Evolutionary conservation across 35 echinoderm and acorn worm species (phyloP).

Genomic region (Patiria miniata): DNA sequence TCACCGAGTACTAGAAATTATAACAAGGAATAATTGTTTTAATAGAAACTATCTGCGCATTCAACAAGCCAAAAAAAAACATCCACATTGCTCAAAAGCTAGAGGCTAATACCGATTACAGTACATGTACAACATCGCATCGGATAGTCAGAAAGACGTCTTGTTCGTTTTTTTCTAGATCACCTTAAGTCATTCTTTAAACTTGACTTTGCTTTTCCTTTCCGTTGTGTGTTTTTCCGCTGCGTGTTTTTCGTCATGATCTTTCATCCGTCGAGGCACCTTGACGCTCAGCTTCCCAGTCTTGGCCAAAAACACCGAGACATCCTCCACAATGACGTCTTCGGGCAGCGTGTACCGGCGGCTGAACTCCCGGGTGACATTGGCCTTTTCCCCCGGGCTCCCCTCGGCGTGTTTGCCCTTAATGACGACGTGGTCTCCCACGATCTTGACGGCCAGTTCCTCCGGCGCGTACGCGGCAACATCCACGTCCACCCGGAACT

Average conservation of each 20-base stretch:
- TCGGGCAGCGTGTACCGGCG: constrained; percentile 14
- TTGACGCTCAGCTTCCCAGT: neutral
- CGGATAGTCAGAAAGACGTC: no score
- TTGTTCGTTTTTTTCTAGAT: no score
- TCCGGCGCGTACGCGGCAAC: neutral
- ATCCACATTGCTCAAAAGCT: no score
- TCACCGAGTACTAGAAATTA: no score
- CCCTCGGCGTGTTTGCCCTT: constrained; percentile 6
- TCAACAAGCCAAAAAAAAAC: no score
- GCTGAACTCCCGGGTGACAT: neutral
- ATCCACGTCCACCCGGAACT: neutral
- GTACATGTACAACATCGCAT: no score
- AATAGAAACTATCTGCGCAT: no score
- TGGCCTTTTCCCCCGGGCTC: neutral
- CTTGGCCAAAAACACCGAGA: constrained; percentile 1
- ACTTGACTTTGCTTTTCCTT: neutral
- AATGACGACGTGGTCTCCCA: constrained; percentile 6
- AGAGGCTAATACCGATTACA: no score
- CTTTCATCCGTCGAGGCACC: neutral
- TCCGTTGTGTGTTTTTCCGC: no score
- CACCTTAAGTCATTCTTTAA: neutral
- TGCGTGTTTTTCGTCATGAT: neutral
- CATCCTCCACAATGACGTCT: neutral
- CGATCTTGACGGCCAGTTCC: neutral
- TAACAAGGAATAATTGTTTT: no score